These are phyloP conservation scores for Blastomussa wellsi DNA, from an alignment of 92 coral and sea anemone genomes.

Conservation along the genomic window DNA sequence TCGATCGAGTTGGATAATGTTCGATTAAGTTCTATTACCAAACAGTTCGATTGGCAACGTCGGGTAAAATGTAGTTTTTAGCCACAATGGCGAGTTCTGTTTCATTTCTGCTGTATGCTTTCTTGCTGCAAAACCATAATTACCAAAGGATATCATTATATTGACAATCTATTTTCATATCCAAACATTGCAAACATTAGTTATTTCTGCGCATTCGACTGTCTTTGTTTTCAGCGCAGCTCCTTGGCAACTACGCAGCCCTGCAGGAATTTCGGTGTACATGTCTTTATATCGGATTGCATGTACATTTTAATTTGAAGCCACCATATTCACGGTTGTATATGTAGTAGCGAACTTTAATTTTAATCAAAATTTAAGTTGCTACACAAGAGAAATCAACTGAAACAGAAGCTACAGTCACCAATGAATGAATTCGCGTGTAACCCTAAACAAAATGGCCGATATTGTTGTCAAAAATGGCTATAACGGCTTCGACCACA, in stretches of 20 bases:
- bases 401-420: not conserved
- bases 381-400: not conserved
- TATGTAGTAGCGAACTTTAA: not conserved
- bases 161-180: constrained; percentile 1
- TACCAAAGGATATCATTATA: not conserved
- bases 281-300: not conserved
- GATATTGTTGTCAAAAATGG: constrained; percentile 65
- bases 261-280: constrained; percentile 16
- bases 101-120: not conserved
- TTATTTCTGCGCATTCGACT: not conserved
- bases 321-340: not conserved
- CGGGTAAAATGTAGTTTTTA: too few species aligned
- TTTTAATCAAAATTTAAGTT: not conserved
- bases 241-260: constrained; percentile 21
- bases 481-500: constrained; percentile 41
- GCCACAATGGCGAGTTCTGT: not conserved
- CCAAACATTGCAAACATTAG: not conserved
- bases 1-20: too few species aligned
- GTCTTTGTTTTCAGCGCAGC: constrained; percentile 4
- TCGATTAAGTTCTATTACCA: too few species aligned
- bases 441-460: constrained; percentile 36
- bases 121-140: not conserved
- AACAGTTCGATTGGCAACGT: too few species aligned
- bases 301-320: not conserved
- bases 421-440: not conserved